Percentiles rank a stretch among this genome's conserved stretches.
Evolutionary conservation across 2,888 invertebrate genomes (phyloP).

Genomic region (Phorcus lineatus): DNA sequence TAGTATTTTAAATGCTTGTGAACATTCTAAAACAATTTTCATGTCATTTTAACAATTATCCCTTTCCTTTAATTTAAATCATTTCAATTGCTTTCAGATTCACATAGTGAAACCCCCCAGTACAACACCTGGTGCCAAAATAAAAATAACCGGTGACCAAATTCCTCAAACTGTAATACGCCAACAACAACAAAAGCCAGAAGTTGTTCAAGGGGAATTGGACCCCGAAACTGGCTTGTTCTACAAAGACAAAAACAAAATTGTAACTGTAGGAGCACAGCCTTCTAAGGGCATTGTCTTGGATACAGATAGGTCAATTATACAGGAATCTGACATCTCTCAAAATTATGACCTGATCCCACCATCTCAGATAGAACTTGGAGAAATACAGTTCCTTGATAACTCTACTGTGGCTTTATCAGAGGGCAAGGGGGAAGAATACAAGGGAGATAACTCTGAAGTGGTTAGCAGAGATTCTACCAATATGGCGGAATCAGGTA

Average conservation of each 20-base stretch:
- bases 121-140: neutral
- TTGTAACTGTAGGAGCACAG: neutral
- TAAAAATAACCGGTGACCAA: neutral
- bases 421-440: neutral
- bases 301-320: neutral
- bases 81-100: neutral
- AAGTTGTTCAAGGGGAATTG: conserved; percentile 61
- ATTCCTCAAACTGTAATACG: neutral
- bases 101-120: conserved; percentile 15
- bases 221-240: conserved; percentile 71
- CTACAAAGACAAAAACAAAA: conserved; percentile 30
- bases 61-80: too few species aligned
- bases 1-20: too few species aligned
- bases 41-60: too few species aligned
- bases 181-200: conserved; percentile 3
- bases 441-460: neutral
- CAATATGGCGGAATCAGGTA: neutral
- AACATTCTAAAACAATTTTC: too few species aligned
- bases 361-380: conserved; percentile 72
- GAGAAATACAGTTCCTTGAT: conserved; percentile 68
- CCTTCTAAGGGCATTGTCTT: conserved; percentile 8
- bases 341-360: conserved; percentile 61
- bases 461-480: neutral
- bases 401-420: conserved; percentile 39
- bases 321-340: conserved; percentile 6